Percentiles rank a stretch among this genome's conserved stretches.
Evolutionary conservation across 2,113 vertebrate species (phyloP).

Genomic region (Apaloderma vittatum): DNA sequence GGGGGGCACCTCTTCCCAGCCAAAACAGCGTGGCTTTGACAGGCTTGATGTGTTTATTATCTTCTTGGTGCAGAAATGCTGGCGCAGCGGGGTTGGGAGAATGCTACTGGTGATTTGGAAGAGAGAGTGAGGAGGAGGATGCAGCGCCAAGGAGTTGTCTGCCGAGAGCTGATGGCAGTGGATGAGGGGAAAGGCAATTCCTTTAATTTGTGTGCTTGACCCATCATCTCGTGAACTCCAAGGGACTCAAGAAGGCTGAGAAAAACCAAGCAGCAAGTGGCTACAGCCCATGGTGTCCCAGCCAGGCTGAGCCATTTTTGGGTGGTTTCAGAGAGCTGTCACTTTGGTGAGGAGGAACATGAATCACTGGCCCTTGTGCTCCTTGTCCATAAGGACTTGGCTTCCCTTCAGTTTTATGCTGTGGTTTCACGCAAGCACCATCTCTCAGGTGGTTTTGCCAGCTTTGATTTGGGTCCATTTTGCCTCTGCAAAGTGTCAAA

Average conservation of each 20-base stretch:
- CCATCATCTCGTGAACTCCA: neutral
- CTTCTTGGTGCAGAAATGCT: slow-evolving; percentile 22
- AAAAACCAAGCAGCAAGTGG: neutral
- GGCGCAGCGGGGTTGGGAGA: neutral
- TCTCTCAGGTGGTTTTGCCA: neutral
- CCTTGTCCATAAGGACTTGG: neutral
- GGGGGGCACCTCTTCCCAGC: neutral
- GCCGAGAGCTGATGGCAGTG: neutral
- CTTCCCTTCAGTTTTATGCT: neutral
- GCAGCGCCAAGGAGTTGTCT: neutral
- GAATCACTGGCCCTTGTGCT: neutral
- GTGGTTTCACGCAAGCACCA: rapidly evolving
- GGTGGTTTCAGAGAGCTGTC: neutral
- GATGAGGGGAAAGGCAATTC: neutral
- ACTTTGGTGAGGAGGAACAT: neutral
- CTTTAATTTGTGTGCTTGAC: neutral
- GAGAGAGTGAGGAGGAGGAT: neutral
- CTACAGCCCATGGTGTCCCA: neutral
- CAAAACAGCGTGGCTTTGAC: slow-evolving; percentile 46
- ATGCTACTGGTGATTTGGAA: neutral
- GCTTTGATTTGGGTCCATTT: neutral
- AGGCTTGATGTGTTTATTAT: slow-evolving; percentile 51
- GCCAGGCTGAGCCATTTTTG: neutral
- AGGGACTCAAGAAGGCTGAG: neutral
- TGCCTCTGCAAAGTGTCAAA: neutral